Conservation (phyloP, 2,888 invertebrate genomes). For the Apomyelois bistriatella region DNA sequence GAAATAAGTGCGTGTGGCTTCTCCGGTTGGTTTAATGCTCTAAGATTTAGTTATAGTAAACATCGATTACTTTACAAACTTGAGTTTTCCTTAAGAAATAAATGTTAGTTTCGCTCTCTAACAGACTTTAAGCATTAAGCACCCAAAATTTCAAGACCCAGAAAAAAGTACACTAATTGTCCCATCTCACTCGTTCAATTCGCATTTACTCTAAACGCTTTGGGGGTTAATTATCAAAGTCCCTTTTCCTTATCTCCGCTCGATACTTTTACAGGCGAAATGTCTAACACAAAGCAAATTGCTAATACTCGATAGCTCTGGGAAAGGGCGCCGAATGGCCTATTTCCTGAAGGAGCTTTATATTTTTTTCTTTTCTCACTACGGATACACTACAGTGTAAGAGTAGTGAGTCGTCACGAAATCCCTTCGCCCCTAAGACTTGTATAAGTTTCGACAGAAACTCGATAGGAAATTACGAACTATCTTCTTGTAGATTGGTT, state of each 20-base stretch:
- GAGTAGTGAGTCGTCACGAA: conserved; percentile 37
- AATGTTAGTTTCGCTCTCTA: neutral
- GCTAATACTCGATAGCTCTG: conserved; percentile 64
- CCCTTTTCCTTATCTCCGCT: conserved; percentile 47
- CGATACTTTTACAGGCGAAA: conserved; percentile 53
- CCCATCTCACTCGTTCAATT: conserved; percentile 46
- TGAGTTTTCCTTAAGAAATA: too few relatives aligned
- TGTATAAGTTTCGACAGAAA: conserved; percentile 36
- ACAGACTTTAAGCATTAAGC: conserved; percentile 27
- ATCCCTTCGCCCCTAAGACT: conserved; percentile 37
- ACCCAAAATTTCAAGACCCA: conserved; percentile 23
- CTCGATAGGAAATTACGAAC: conserved; percentile 16
- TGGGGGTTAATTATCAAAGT: conserved; percentile 57
- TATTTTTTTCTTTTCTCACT: conserved; percentile 50
- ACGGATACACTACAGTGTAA: conserved; percentile 29
- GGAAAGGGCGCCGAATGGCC: conserved; percentile 59
- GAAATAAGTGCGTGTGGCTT: too few relatives aligned
- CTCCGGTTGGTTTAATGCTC: too few relatives aligned
- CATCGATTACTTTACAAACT: too few relatives aligned
- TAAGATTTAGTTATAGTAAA: too few relatives aligned
- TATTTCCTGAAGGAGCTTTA: conserved; percentile 65
- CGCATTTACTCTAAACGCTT: conserved; percentile 49
- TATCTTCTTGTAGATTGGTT: conserved; percentile 6
- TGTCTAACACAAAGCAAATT: conserved; percentile 68
- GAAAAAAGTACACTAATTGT: conserved; percentile 45